Conservation (phyloP, 37 sponge, comb jelly and placozoan species). For the Haliclona indistincta region DNA sequence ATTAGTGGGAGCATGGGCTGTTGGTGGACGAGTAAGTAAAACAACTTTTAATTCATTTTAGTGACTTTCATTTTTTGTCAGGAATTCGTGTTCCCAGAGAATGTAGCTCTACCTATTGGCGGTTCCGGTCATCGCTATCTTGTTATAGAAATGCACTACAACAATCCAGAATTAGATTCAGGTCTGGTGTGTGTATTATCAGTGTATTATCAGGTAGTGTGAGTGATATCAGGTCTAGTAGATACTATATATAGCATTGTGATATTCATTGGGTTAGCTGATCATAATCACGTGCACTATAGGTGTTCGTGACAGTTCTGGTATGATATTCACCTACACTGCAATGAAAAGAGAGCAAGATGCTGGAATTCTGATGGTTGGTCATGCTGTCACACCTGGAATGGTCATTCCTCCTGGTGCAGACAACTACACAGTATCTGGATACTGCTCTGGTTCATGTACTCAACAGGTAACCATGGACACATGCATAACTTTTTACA, state of each 20-base stretch:
- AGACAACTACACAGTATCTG: background rate
- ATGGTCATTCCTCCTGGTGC: constrained; percentile 24
- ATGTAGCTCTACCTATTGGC: constrained; percentile 28
- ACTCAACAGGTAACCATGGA: constrained; percentile 28
- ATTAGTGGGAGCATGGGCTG: constrained; percentile 52
- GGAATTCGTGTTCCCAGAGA: constrained; percentile 18
- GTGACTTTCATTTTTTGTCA: background rate
- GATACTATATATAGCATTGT: too few species aligned
- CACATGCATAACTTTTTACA: too few species aligned
- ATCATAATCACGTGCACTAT: background rate
- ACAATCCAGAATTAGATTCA: constrained; percentile 8
- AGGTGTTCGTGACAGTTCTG: constrained; percentile 34
- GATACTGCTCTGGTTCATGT: constrained; percentile 9
- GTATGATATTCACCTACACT: constrained; percentile 25
- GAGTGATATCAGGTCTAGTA: too few species aligned
- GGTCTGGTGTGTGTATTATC: constrained; percentile 8
- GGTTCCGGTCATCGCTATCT: constrained; percentile 8
- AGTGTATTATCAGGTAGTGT: too few species aligned
- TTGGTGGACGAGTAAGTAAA: constrained; percentile 53
- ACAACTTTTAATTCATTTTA: background rate
- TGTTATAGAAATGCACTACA: constrained; percentile 23
- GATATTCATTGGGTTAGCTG: background rate
- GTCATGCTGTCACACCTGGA: constrained; percentile 4
- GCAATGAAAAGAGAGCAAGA: background rate
- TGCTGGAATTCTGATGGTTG: constrained; percentile 14